phyloP scores from a whole-genome alignment of 2,113 vertebrate genomes.

The Heptranchias perlo region DNA sequence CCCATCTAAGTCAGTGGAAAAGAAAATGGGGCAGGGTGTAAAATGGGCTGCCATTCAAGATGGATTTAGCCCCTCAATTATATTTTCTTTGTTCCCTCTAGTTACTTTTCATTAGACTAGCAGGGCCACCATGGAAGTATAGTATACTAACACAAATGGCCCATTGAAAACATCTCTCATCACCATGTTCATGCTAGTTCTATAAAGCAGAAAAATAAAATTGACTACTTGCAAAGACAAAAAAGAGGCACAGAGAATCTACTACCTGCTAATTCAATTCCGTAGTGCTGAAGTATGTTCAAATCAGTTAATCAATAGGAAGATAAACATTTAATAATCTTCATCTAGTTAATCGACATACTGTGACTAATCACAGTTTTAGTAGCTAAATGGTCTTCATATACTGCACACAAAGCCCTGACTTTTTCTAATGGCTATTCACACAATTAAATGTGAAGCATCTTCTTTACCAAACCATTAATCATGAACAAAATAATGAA shows the following conservation, averaged over 20 bases:
- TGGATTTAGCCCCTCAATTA: not conserved
- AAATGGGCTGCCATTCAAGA: not conserved
- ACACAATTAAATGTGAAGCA: not conserved
- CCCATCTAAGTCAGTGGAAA: not conserved
- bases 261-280: not conserved
- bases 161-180: not conserved
- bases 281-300: not conserved
- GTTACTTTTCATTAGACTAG: not conserved
- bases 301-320: not conserved
- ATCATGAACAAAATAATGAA: not conserved
- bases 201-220: not conserved
- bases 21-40: not conserved
- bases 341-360: not conserved
- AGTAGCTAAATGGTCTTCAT: too few relatives aligned
- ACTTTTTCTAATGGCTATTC: too few relatives aligned
- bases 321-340: not conserved
- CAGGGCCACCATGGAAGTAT: not conserved
- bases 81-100: not conserved
- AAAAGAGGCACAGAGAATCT: not conserved
- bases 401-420: not conserved
- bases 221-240: not conserved
- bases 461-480: not conserved
- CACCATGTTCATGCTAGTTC: not conserved
- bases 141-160: not conserved
- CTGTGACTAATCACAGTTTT: not conserved